These are phyloP conservation scores for Dipodomys spectabilis DNA, from an alignment of 2,113 vertebrate species.

Conservation along the genomic window DNA sequence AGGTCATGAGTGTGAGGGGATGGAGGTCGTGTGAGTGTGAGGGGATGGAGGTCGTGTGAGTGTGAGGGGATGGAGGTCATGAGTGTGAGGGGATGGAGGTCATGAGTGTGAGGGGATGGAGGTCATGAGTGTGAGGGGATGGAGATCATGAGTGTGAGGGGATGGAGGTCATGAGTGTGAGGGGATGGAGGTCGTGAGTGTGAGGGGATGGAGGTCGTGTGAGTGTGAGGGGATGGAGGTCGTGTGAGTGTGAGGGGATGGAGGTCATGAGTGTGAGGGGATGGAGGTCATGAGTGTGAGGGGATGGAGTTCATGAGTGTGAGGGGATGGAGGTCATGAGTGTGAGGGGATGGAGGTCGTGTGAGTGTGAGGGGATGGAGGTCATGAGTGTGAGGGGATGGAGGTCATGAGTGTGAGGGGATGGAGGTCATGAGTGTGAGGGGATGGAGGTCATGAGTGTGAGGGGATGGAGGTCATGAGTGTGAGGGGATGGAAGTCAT, in stretches of 20 bases:
- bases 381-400: no score
- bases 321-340: no score
- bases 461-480: no score
- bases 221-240: no score
- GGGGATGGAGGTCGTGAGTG: not conserved
- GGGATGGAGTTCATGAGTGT: no score
- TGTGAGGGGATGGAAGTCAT: no score
- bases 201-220: not conserved
- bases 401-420: no score
- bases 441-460: no score
- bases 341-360: no score
- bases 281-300: not conserved
- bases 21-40: not conserved
- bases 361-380: no score
- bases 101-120: not conserved
- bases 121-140: not conserved
- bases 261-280: not conserved
- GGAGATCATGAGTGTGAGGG: not conserved
- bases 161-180: not conserved
- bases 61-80: not conserved
- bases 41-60: not conserved
- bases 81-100: no score
- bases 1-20: not conserved
- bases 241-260: fast-evolving
- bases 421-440: no score